phyloP scores from a whole-genome alignment of 2,797 vertebrate species.

The Rhinichthys osculus region DNA sequence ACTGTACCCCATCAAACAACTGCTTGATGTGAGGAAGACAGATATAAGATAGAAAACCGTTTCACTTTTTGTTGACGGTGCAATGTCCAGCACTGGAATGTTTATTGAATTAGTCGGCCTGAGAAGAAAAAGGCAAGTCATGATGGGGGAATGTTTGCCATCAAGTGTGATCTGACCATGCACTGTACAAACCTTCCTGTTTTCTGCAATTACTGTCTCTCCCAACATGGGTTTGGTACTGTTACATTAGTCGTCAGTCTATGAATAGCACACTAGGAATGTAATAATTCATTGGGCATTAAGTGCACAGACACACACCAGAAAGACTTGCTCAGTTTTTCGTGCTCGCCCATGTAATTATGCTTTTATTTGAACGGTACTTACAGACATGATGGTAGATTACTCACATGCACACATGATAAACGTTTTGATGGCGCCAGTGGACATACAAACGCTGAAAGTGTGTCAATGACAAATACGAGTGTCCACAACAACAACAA shows the following conservation, averaged over 20 bases:
- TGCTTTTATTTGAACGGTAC: constrained; percentile 6
- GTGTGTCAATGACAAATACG: neutral
- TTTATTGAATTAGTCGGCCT: constrained; percentile 59
- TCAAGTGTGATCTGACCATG: constrained; percentile 35
- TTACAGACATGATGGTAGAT: constrained; percentile 15
- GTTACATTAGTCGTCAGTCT: constrained; percentile 27
- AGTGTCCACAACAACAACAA: neutral
- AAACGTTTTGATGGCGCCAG: neutral
- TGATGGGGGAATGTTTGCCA: constrained; percentile 41
- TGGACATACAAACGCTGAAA: neutral
- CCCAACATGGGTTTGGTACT: constrained; percentile 53
- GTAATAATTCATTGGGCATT: constrained; percentile 53
- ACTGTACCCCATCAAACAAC: constrained; percentile 29
- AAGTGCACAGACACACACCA: constrained; percentile 40
- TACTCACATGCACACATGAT: constrained; percentile 27
- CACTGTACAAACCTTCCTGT: constrained; percentile 37
- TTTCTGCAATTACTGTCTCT: constrained; percentile 42
- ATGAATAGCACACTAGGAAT: constrained; percentile 61
- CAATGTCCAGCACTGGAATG: constrained; percentile 57
- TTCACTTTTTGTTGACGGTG: constrained; percentile 42
- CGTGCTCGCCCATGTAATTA: constrained; percentile 41
- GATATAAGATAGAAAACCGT: constrained; percentile 40
- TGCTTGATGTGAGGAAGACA: constrained; percentile 32
- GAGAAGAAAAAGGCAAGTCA: constrained; percentile 40
- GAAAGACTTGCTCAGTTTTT: constrained; percentile 42